These are phyloP conservation scores for Cynaeus angustus DNA, from an alignment of 2,888 invertebrate genomes.

Conservation along the genomic window DNA sequence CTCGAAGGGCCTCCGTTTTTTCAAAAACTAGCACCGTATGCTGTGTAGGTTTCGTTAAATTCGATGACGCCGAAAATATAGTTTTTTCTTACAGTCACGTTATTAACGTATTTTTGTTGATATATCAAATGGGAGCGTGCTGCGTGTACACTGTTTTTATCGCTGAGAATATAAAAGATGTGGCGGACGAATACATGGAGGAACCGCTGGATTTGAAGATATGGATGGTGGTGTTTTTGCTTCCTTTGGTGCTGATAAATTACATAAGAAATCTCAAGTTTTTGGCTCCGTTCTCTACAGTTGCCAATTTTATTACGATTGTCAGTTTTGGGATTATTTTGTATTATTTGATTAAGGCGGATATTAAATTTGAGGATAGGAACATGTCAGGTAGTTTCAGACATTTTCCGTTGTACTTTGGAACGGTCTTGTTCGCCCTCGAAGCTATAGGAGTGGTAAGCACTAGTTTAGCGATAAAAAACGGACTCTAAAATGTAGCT, in stretches of 20 bases:
- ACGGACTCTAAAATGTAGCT: too few relatives aligned
- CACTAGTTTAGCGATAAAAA: too few relatives aligned
- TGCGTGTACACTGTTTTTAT: conserved; percentile 98
- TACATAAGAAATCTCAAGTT: conserved; percentile 84
- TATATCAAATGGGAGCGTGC: conserved; percentile 96
- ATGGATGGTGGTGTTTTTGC: conserved; percentile 82
- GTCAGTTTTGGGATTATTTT: conserved; percentile 84
- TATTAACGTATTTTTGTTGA: conserved; percentile 83
- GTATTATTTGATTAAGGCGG: conserved; percentile 80
- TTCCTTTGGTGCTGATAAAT: conserved; percentile 83
- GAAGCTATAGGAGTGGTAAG: conserved; percentile 87
- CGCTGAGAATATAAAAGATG: conserved; percentile 86
- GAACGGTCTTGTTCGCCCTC: conserved; percentile 92
- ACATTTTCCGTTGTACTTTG: conserved; percentile 87
- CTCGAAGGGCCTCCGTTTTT: conserved; percentile 83
- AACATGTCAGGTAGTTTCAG: conserved; percentile 72
- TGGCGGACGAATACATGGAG: conserved; percentile 74
- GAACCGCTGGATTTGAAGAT: conserved; percentile 74
- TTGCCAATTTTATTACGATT: conserved; percentile 87
- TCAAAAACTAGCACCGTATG: conserved; percentile 77
- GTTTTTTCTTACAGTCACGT: conserved; percentile 76
- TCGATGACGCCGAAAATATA: conserved; percentile 18
- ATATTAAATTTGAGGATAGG: conserved; percentile 73
- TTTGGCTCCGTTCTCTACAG: conserved; percentile 87
- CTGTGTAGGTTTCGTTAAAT: conserved; percentile 76